Conservation (phyloP, 2,113 vertebrate genomes). For the Seriola aureovittata region DNA sequence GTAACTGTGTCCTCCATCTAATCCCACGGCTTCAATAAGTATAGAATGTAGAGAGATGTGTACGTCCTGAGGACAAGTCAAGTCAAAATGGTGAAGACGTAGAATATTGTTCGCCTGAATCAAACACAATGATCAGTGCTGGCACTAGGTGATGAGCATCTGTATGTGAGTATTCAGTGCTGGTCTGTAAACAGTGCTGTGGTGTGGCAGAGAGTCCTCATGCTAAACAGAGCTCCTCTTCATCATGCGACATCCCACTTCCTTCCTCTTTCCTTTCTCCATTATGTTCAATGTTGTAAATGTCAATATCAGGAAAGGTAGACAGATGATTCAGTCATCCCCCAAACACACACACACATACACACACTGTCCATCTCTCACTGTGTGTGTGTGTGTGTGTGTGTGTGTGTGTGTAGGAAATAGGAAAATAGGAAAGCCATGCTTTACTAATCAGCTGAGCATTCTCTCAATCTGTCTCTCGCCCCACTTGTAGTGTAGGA, state of each 20-base stretch:
- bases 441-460: slow-evolving; percentile 95
- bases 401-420: too few relatives aligned
- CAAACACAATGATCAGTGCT: too few relatives aligned
- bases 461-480: slow-evolving; percentile 41
- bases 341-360: slow-evolving; percentile 20
- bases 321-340: slow-evolving; percentile 34
- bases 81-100: too few relatives aligned
- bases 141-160: not conserved
- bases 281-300: slow-evolving; percentile 54
- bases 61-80: too few relatives aligned
- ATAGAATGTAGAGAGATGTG: too few relatives aligned
- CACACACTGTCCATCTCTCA: not conserved
- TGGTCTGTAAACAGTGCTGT: not conserved
- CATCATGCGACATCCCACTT: slow-evolving; percentile 15
- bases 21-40: too few relatives aligned
- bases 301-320: slow-evolving; percentile 55
- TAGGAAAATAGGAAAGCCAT: slow-evolving; percentile 87
- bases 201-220: slow-evolving; percentile 21
- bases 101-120: too few relatives aligned
- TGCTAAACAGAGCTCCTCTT: slow-evolving; percentile 39
- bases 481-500: slow-evolving; percentile 87
- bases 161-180: slow-evolving; percentile 6
- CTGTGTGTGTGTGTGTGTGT: too few relatives aligned
- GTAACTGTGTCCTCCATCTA: too few relatives aligned
- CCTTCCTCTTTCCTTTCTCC: slow-evolving; percentile 7